Evolutionary conservation across 1,140 invertebrate species (phyloP).

Genomic region (Idris sp.): DNA sequence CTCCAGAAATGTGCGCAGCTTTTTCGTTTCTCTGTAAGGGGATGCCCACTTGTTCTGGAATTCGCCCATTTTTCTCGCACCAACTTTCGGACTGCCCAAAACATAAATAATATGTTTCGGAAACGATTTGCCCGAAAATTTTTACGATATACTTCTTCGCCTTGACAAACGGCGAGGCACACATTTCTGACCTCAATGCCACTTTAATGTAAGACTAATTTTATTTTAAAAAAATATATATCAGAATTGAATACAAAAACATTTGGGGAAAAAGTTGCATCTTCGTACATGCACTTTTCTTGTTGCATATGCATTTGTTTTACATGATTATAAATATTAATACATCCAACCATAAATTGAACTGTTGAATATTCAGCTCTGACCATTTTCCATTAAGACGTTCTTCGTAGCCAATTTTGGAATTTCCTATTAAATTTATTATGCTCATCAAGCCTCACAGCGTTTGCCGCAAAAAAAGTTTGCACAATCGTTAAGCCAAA

Average conservation of each 20-base stretch:
- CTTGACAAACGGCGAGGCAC: slow-evolving; percentile 32
- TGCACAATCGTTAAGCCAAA: no score
- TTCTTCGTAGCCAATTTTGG: slow-evolving; percentile 14
- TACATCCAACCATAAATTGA: slow-evolving; percentile 8
- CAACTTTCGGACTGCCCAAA: slow-evolving; percentile 35
- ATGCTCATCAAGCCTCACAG: no score
- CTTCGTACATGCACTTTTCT: no score
- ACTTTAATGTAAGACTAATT: no score
- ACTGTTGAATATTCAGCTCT: slow-evolving; percentile 37
- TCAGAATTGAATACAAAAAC: no score
- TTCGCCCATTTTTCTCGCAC: slow-evolving; percentile 45
- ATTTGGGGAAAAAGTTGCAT: no score
- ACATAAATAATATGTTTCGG: slow-evolving; percentile 64
- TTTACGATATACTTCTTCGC: slow-evolving; percentile 51
- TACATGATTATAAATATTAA: slow-evolving; percentile 2
- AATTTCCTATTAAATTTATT: no score
- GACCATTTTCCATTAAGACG: slow-evolving; percentile 20
- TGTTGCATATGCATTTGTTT: slow-evolving; percentile 5
- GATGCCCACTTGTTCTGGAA: slow-evolving; percentile 40
- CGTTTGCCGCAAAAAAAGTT: no score
- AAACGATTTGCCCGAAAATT: slow-evolving; percentile 58
- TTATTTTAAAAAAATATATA: no score
- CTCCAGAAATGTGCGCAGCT: slow-evolving; percentile 65
- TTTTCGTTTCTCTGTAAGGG: slow-evolving; percentile 34
- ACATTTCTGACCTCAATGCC: no score